phyloP scores from a whole-genome alignment of 2,113 vertebrate genomes.

The Chloroceryle aenea region DNA sequence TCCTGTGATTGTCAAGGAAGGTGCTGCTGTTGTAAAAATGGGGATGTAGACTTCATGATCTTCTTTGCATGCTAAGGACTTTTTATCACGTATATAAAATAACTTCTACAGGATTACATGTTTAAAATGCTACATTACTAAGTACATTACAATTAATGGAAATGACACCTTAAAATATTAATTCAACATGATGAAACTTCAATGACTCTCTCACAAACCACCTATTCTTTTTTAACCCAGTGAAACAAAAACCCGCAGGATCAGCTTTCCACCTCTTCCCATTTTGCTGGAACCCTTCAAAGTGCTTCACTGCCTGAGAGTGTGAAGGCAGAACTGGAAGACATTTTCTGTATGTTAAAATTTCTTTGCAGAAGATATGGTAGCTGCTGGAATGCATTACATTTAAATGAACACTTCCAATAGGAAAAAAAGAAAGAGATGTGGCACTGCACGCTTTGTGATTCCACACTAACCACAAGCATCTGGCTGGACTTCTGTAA shows the following conservation, averaged over 20 bases:
- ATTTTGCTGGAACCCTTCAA: background rate
- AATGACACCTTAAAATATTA: background rate
- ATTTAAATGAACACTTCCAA: background rate
- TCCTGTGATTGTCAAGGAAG: background rate
- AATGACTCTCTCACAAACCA: background rate
- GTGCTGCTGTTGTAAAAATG: background rate
- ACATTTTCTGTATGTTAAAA: background rate
- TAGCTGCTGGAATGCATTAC: background rate
- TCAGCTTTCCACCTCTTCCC: background rate
- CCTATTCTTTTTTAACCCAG: background rate
- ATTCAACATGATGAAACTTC: background rate
- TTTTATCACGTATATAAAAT: background rate
- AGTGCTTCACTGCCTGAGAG: background rate
- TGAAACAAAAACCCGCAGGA: background rate
- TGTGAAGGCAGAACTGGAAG: background rate
- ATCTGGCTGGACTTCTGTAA: background rate
- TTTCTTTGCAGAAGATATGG: background rate
- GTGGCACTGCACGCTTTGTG: too few relatives aligned
- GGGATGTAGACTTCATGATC: fast-evolving
- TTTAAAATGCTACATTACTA: background rate
- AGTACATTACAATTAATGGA: background rate
- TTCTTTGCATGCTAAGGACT: background rate
- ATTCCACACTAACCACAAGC: background rate
- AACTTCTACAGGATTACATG: background rate
- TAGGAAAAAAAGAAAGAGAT: background rate